These are phyloP conservation scores for Rattus norvegicus DNA, from an alignment of 2,113 vertebrate genomes.

Conservation along the genomic window GRCr8 NC_086039.1:68798001-68798500, in stretches of 20 bases:
- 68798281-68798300: constrained; percentile 33
- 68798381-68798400: neutral
- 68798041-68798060: neutral
- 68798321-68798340: constrained; percentile 4
- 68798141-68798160: constrained; percentile 69
- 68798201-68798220: constrained; percentile 67
- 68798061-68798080: constrained; percentile 5
- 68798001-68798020: constrained; percentile 25
- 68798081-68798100: constrained; percentile 61
- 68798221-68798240: constrained; percentile 46
- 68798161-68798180: constrained; percentile 66
- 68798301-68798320: constrained; percentile 7
- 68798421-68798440: neutral
- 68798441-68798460: neutral
- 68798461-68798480: neutral
- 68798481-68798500: neutral
- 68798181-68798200: constrained; percentile 55
- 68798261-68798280: constrained; percentile 17
- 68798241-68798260: constrained; percentile 36
- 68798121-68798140: constrained; percentile 46
- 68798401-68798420: constrained; percentile 21
- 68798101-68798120: constrained; percentile 43
- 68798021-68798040: constrained; percentile 2
- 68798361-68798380: neutral
- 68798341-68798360: constrained; percentile 21